Base-by-base conservation (phyloP, 37 sponge, comb jelly and placozoan species). In the Lycopodina hypogea region DNA sequence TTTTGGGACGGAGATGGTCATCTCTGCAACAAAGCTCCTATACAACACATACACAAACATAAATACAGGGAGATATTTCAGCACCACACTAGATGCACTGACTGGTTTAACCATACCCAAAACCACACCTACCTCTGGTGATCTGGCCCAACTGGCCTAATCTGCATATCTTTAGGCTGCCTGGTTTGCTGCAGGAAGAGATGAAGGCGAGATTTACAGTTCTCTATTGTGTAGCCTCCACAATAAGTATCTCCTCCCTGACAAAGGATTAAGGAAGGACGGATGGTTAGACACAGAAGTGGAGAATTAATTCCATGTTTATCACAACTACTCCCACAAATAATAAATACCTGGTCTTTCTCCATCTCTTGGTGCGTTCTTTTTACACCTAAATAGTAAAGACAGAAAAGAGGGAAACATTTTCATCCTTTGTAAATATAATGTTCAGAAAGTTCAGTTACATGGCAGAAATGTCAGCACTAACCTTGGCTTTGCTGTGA, bases 141-240 rank as follows among this genome's bases (percentile, higher is more conserved):
- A 34, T 77, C 83, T 1, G 89, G 89, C 3, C 89, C 89, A 3
- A 64, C 51, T 1, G 89, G 59, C 30, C 77, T 61, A 21, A 87
- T 60, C 60, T 83, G 70, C 73, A 91, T 91, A 45, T 83, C 92
- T 66, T 69, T 91, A 17, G 81, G 77, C 76, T 88, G 89, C 34
- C 79, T 73, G 34, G 86, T 92, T 73, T 92, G 82, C 83, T 92
- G 86, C 21, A 92, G 78, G 76, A 82, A 92, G 66, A 84, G 78
- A 59, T 85, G 65, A 0, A 92, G 86, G 29, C 85, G 73, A 52
- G 86, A 81, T 62, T 86, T 84, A 63, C 88, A 85, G 22, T 79
- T 92, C 60, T 84, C 82, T 55, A 88, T 40, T 1, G 82, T 88
- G 74, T 73, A 88, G 29, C 80, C 66, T 3, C 93, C 93, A 32